Conservation (phyloP, 2,888 invertebrate species). For the Diarsia rubi region DNA sequence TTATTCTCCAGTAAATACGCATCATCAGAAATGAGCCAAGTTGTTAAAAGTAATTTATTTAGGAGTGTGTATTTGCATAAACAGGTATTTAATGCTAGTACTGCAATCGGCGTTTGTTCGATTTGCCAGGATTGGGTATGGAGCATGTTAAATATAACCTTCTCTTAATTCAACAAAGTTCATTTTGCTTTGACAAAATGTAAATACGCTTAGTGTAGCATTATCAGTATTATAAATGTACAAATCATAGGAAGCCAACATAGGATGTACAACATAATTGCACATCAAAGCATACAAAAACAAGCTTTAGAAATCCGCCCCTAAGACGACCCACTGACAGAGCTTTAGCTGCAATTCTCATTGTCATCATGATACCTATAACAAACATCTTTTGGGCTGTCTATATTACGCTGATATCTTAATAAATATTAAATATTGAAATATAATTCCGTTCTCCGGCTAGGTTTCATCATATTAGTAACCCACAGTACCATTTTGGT, state of each 20-base stretch:
- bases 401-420: background rate
- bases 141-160: background rate
- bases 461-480: background rate
- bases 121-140: background rate
- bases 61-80: background rate
- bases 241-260: background rate
- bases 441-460: background rate
- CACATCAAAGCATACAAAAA: background rate
- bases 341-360: background rate
- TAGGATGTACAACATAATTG: background rate
- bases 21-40: slow-evolving; percentile 1
- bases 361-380: background rate
- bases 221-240: background rate
- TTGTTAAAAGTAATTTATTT: background rate
- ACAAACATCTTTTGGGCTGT: background rate
- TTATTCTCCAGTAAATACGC: slow-evolving; percentile 7
- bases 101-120: background rate
- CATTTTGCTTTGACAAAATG: background rate
- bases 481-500: background rate
- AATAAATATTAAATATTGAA: background rate
- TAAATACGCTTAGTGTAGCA: background rate
- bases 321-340: no score
- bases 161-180: background rate
- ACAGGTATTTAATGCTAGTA: background rate
- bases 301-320: background rate